Evolutionary conservation across 2,113 vertebrate genomes (phyloP), one percentile per base, ranked within the genome.

Genomic region (Rhombomys opimus): DNA sequence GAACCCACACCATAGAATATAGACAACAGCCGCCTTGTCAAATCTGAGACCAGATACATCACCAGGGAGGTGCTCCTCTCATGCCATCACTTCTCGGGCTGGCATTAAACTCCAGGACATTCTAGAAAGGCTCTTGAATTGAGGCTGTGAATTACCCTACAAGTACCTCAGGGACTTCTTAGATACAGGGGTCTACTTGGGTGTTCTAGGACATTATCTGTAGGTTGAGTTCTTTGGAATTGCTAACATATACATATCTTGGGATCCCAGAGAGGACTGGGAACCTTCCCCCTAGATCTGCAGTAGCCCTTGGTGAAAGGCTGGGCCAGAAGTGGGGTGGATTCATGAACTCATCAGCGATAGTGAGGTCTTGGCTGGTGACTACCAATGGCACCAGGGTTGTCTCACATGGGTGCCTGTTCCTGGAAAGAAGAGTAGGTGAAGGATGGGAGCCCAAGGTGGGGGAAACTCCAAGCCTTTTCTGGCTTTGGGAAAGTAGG

Each of bases 171-270:
- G 18, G 22, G 7, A 20, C 35, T 52, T 20, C 76, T 18, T 6
- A 27, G 61, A n/a, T 20, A 18, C 0, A 0, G 59, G 35, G 57
- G 11, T 46, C 32, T 0, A 2, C 7, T 0, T 7, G 2, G 4
- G 38, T 70, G 27, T 5, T 7, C 4, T 27, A 1, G 4, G 32
- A 10, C 23, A 2, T 6, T 22, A 75, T 12, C 23, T 0, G 5
- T 7, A 11, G 18, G 41, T 1, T 4, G 30, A n/a, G 35, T 17
- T 52, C 14, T 35, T 57, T 0, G 0, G 32, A 8, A 27, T 35
- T 18, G 52, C 32, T 5, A 35, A n/a, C 63, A n/a, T 9, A 9
- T 1, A 2, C 1, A 3, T 0, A 30, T 27, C n/a, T 30, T 25
- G 2, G 3, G 54, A 15, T 5, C 8, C 27, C 38, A 5, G 63